A percentile compares a stretch with the other conserved stretches of the same genome.
These are phyloP conservation scores for Acrocyrtus sp. DNA, from an alignment of 2,888 invertebrate species.

Conservation along the genomic window DNA sequence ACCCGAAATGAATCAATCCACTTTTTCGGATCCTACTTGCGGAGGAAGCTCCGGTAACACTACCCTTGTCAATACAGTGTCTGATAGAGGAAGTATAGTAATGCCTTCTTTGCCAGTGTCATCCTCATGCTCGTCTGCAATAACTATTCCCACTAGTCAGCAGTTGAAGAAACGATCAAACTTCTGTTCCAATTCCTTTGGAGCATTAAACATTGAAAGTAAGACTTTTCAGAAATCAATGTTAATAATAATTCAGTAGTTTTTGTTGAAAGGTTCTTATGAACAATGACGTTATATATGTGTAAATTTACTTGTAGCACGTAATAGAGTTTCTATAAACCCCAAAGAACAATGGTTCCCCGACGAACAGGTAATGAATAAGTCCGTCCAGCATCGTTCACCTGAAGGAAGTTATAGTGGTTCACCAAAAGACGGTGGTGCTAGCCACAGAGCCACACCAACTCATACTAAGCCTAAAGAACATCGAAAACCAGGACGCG, in stretches of 20 bases:
- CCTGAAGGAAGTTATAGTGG: conserved; percentile 58
- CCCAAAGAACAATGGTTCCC: conserved; percentile 56
- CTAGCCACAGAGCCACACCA: conserved; percentile 17
- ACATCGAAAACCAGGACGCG: conserved; percentile 74
- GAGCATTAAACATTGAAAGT: conserved; percentile 64
- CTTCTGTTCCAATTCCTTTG: conserved; percentile 63
- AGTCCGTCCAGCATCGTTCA: conserved; percentile 36
- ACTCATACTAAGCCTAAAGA: conserved; percentile 51
- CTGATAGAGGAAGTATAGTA: conserved; percentile 19
- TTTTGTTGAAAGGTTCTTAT: background rate
- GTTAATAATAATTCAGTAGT: background rate
- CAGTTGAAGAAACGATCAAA: conserved; percentile 48
- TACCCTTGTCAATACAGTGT: background rate
- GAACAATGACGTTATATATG: too few relatives aligned
- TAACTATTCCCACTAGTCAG: conserved; percentile 59
- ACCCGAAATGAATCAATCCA: conserved; percentile 81
- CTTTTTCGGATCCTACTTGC: conserved; percentile 70
- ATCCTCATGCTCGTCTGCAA: conserved; percentile 59
- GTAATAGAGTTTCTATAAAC: conserved; percentile 23
- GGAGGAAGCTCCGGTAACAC: conserved; percentile 1
- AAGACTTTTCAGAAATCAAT: conserved; percentile 8
- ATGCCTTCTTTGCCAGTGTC: conserved; percentile 18
- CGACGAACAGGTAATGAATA: conserved; percentile 51
- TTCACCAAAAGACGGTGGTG: conserved; percentile 58
- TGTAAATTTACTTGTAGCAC: conserved; percentile 24